These are phyloP conservation scores for Maccullochella peelii DNA, from an alignment of 2,113 vertebrate genomes.

Conservation along the genomic window DNA sequence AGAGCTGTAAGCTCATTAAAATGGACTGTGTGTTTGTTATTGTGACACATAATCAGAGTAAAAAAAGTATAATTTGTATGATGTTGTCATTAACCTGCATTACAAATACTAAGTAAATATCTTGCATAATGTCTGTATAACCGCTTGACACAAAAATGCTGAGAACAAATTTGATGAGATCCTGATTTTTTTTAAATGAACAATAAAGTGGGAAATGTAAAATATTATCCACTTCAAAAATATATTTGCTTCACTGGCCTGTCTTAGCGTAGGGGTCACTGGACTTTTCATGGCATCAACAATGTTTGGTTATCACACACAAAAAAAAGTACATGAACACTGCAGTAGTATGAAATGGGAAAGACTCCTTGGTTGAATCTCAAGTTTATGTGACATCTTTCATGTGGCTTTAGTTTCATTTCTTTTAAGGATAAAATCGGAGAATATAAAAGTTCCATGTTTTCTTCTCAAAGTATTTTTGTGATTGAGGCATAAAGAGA, in stretches of 20 bases:
- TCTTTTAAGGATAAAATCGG: background rate
- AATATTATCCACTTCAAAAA: slow-evolving; percentile 59
- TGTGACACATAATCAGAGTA: slow-evolving; percentile 32
- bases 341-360: slow-evolving; percentile 9
- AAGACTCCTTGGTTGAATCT: background rate
- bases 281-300: slow-evolving; percentile 34
- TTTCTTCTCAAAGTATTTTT: background rate
- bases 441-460: background rate
- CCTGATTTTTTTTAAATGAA: slow-evolving; percentile 56
- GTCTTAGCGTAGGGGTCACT: slow-evolving; percentile 29
- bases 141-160: slow-evolving; percentile 2
- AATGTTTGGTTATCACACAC: slow-evolving; percentile 54
- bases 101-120: background rate
- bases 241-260: slow-evolving; percentile 29
- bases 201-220: slow-evolving; percentile 63
- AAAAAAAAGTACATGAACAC: slow-evolving; percentile 50
- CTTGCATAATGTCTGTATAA: background rate
- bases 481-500: background rate
- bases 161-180: slow-evolving; percentile 27
- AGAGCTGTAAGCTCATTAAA: slow-evolving; percentile 45
- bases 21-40: slow-evolving; percentile 30
- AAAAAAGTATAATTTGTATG: slow-evolving; percentile 41
- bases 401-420: background rate
- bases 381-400: background rate
- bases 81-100: slow-evolving; percentile 27